Percentiles rank a stretch among this genome's conserved stretches.
Evolutionary conservation across 2,888 invertebrate species (phyloP).

Genomic region (Thymelicus lineola): DNA sequence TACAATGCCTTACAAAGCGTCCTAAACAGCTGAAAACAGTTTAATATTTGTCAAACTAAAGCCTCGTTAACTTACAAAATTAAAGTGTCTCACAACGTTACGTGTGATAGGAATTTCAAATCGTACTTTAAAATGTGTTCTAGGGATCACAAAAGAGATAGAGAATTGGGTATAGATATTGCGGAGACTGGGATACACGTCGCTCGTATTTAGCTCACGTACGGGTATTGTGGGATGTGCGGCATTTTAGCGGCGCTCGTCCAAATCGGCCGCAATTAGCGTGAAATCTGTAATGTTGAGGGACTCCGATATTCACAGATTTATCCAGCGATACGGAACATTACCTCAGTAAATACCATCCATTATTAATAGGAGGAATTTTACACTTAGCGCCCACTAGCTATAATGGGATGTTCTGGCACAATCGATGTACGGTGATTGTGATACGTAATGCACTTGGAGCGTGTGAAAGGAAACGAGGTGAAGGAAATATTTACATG

Average conservation of each 20-base stretch:
- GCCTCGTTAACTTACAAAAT: constrained; percentile 16
- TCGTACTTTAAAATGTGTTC: constrained; percentile 31
- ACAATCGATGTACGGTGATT: no score
- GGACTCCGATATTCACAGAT: constrained; percentile 63
- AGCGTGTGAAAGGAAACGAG: no score
- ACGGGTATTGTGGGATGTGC: constrained; percentile 37
- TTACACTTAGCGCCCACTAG: background rate
- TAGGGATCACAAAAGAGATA: constrained; percentile 33
- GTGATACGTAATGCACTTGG: no score
- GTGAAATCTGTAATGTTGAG: constrained; percentile 72
- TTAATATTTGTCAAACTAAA: background rate
- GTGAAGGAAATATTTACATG: no score
- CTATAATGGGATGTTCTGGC: no score
- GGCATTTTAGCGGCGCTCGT: constrained; percentile 63
- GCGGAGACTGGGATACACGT: constrained; percentile 19
- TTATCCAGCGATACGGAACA: constrained; percentile 55
- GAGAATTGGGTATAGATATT: constrained; percentile 36
- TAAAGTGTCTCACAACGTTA: constrained; percentile 25
- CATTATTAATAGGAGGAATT: constrained; percentile 3
- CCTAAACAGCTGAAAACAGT: background rate
- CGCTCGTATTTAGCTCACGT: constrained; percentile 35
- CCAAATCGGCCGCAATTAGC: constrained; percentile 75
- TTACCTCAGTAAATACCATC: background rate
- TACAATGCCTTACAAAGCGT: no score
- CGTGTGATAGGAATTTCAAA: constrained; percentile 26